A percentile compares a stretch with the other conserved stretches of the same genome.
These are phyloP conservation scores for Halictus ligatus DNA, from an alignment of 2,888 invertebrate genomes.

Conservation along the genomic window DNA sequence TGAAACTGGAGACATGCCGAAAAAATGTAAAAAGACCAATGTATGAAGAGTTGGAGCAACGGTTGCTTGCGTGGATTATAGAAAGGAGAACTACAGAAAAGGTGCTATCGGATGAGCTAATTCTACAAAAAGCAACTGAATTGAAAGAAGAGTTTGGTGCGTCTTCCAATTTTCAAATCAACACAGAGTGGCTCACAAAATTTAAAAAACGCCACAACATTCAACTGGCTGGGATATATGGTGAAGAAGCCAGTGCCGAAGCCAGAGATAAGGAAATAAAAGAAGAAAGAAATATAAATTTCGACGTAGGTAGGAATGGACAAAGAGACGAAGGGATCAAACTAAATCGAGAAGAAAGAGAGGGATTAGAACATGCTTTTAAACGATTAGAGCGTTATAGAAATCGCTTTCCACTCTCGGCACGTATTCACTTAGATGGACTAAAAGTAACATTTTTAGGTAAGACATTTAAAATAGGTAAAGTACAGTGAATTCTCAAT, in stretches of 20 bases:
- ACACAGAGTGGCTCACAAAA: neutral
- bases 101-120: neutral
- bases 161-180: neutral
- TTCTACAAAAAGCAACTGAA: neutral
- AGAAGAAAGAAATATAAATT: neutral
- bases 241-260: neutral
- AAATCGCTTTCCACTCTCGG: neutral
- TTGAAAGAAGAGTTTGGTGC: neutral
- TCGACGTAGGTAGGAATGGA: neutral
- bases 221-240: neutral
- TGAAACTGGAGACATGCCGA: neutral
- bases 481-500: no score
- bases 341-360: neutral
- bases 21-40: neutral
- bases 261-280: neutral
- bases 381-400: neutral
- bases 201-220: neutral
- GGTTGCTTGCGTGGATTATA: neutral
- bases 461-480: neutral
- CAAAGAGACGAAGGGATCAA: neutral
- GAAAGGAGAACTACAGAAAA: neutral
- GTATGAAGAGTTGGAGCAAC: neutral
- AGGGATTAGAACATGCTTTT: neutral
- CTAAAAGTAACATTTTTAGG: neutral
- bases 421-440: neutral